Evolutionary conservation across 2,888 invertebrate genomes (phyloP).

Genomic region (Suillia variegata): DNA sequence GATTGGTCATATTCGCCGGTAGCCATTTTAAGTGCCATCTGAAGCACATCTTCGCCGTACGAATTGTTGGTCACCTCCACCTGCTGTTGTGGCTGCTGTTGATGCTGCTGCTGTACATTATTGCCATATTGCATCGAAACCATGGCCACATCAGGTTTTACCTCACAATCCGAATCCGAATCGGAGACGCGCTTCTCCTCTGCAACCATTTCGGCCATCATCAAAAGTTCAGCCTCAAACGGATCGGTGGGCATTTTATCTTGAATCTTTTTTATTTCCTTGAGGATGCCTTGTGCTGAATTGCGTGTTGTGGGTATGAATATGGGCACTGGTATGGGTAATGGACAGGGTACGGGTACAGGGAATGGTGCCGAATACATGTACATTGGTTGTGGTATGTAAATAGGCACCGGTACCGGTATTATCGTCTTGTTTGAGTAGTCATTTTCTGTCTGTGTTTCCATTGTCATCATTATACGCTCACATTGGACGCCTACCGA

Average conservation of each 20-base stretch:
- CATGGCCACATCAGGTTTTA: slow-evolving; percentile 64
- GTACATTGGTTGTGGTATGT: slow-evolving; percentile 82
- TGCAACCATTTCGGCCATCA: slow-evolving; percentile 96
- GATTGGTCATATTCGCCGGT: slow-evolving; percentile 84
- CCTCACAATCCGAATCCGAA: slow-evolving; percentile 76
- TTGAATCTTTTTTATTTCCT: slow-evolving; percentile 88
- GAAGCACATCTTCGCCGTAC: slow-evolving; percentile 82
- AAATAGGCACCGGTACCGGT: slow-evolving; percentile 88
- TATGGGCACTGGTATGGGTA: slow-evolving; percentile 86
- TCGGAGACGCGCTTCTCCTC: slow-evolving; percentile 81
- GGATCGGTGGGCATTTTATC: slow-evolving; percentile 93
- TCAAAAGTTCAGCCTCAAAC: slow-evolving; percentile 86
- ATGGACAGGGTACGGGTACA: slow-evolving; percentile 82
- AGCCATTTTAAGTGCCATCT: slow-evolving; percentile 86
- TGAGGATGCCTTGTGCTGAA: slow-evolving; percentile 82
- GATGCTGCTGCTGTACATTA: slow-evolving; percentile 39
- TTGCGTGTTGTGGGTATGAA: slow-evolving; percentile 91
- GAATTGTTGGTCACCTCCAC: slow-evolving; percentile 62
- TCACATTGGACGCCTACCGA: slow-evolving; percentile 76
- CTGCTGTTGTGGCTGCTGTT: too few species aligned
- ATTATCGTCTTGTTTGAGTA: slow-evolving; percentile 71
- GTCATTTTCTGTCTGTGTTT: slow-evolving; percentile 75
- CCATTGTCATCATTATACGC: slow-evolving; percentile 71
- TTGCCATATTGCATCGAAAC: slow-evolving; percentile 63
- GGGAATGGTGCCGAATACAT: slow-evolving; percentile 88